Evolutionary conservation across 2,113 vertebrate species (phyloP).

Genomic region (zebrafish (Danio rerio)): GRCz12tu NC_133180.1:15801001-15801500

Average conservation of each 20-base stretch:
- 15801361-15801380: not conserved
- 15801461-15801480: conserved; percentile 1
- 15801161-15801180: conserved; percentile 54
- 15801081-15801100: conserved; percentile 49
- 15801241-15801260: conserved; percentile 52
- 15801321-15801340: conserved; percentile 32
- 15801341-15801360: conserved; percentile 38
- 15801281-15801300: conserved; percentile 32
- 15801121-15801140: conserved; percentile 42
- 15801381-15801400: conserved; percentile 29
- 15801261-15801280: conserved; percentile 34
- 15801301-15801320: conserved; percentile 25
- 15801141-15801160: conserved; percentile 59
- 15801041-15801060: conserved; percentile 10
- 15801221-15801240: conserved; percentile 32
- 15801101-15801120: conserved; percentile 42
- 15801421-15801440: conserved; percentile 22
- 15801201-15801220: conserved; percentile 12
- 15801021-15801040: conserved; percentile 38
- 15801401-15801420: conserved; percentile 5
- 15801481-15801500: not conserved
- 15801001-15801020: not conserved
- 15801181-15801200: conserved; percentile 39
- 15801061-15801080: conserved; percentile 46
- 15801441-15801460: conserved; percentile 24